Evolutionary conservation across 2,888 invertebrate species (phyloP), one percentile per base, ranked within the genome.

Genomic region (Rapana venosa): DNA sequence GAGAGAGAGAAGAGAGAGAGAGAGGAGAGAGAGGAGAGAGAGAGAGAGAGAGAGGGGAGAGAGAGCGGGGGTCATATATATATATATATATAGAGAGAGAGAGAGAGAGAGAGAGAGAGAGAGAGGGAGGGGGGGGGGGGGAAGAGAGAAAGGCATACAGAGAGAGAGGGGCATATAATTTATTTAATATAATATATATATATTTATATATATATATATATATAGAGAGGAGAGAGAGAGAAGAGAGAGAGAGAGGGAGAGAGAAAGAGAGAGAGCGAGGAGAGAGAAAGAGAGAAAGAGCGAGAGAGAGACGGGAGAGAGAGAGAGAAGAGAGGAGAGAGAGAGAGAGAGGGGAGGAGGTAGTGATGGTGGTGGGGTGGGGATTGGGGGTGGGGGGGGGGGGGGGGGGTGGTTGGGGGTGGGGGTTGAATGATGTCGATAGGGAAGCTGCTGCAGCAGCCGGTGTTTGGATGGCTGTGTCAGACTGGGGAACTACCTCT

Each of bases 71-170:
- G n/a, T n/a, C n/a, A n/a, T n/a, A n/a, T n/a, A n/a, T n/a, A n/a
- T n/a, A n/a, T n/a, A n/a, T n/a, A n/a, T n/a, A n/a, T n/a, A 77
- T 30, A 77, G 32, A 30, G 32, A 30, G 77, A 77, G 77, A 30
- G 74, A 74, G 74, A 74, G 74, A 74, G 74, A 74, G 74, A 74
- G 74, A 74, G 74, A 74, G 74, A 74, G 77, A 30, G 77, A 30
- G 32, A 77, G 32, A 13, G 77, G 20, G 32, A 30, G 77, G 32
- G 77, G 20, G 32, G 4, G 77, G 32, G 32, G 20, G 32, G 32
- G 77, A 32, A 20, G 20, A 32, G 26, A 26, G 26, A 26, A 32
- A 22, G 22, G 17, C 8, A 32, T 13, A 22, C 8, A 32, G 32
- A 32, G 22, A 22, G 22, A 26, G 26, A 26, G 32, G 32, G 5